Evolutionary conservation across 1,140 invertebrate genomes (phyloP), one percentile per base, ranked within the genome.

Genomic region (Drosophila prosaltans): DNA sequence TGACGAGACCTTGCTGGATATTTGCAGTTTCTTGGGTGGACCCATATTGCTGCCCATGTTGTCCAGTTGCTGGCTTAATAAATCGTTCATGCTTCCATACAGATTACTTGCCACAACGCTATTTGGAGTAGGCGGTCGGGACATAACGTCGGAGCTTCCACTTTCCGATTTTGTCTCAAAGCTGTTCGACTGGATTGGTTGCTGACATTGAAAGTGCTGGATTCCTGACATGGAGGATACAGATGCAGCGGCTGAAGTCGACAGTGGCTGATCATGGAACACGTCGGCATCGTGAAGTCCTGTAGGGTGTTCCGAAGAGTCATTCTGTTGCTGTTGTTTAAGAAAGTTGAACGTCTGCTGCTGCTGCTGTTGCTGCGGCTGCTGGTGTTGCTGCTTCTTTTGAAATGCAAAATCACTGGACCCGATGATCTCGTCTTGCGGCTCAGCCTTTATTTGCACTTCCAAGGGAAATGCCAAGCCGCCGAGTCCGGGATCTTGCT

Each of bases 111-210:
- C 65, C 5, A 78, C 78, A 5, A 71, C 59, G 39, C 76, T 91
- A 58, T 78, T 91, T 2, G 92, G 92, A 10, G 88, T 91, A n/a
- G 83, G 90, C 9, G 92, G 91, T 7, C 92, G 78, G 2, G 92
- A 92, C n/a, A 91, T 72, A 1, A 92, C 86, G 54, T 92, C 92
- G 7, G 91, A 92, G 39, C 92, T 92, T 6, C 88, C 91, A 51
- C 88, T 91, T 51, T 92, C 92, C 4, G 92, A 92, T 55, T 92
- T 92, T 0, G 91, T 91, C 51, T 92, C 92, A 58, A 80, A 92
- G 58, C 66, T 79, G 43, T 81, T 90, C 1, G 55, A 39, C 66
- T 91, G 79, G 10, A 65, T 71, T 54, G 67, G 71, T 9, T 85
- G 77, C 8, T 70, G 70, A 3, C 72, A 72, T 28, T 74, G 73